Percentiles rank a stretch among this genome's conserved stretches.
Conservation (phyloP, 2,888 invertebrate species). For the Andrena minutula region DNA sequence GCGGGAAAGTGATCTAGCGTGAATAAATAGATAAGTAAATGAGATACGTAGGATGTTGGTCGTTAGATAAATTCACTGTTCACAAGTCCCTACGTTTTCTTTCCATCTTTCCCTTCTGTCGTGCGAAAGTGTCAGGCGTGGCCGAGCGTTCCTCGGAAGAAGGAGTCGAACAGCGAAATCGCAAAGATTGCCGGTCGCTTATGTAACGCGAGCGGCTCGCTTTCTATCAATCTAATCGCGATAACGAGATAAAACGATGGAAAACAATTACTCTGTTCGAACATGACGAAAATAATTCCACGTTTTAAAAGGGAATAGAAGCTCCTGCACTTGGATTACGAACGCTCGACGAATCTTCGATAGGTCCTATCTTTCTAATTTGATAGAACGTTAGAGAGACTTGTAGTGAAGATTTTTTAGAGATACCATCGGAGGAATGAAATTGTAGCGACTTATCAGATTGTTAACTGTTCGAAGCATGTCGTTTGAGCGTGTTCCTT, state of each 20-base stretch:
- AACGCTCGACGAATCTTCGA: not conserved
- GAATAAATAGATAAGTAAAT: constrained; percentile 46
- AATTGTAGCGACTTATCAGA: constrained; percentile 2
- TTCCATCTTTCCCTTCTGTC: constrained; percentile 40
- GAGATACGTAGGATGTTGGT: constrained; percentile 25
- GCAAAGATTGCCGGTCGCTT: constrained; percentile 23
- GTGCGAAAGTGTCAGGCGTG: constrained; percentile 25
- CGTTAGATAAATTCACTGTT: constrained; percentile 38
- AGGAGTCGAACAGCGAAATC: not conserved
- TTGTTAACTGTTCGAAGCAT: not conserved
- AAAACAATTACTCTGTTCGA: constrained; percentile 26
- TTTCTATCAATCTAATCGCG: constrained; percentile 60
- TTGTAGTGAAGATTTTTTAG: not conserved
- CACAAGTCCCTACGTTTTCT: constrained; percentile 14
- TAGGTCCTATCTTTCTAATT: not conserved
- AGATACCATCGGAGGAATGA: not conserved
- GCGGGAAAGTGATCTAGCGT: constrained; percentile 28
- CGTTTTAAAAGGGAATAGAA: not conserved
- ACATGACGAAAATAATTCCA: not conserved
- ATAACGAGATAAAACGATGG: constrained; percentile 45
- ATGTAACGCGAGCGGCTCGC: constrained; percentile 40
- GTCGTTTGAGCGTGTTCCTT: not conserved
- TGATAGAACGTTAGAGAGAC: not conserved
- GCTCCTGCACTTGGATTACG: not conserved
- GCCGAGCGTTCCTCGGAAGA: not conserved